Conservation (phyloP, 2,797 vertebrate genomes). For the Lacerta agilis region DNA sequence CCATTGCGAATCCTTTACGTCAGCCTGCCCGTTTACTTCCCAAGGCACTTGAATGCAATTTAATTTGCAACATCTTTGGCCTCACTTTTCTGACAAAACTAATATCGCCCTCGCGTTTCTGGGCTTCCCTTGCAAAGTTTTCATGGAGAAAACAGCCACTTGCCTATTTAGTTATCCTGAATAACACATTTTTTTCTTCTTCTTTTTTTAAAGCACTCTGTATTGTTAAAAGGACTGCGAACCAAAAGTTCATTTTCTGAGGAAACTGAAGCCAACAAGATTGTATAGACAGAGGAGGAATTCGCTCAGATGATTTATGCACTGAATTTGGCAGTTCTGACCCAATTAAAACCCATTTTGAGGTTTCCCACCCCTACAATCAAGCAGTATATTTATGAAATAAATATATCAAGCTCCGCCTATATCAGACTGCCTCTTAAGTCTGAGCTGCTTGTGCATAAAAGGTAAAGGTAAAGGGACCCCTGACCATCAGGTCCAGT, state of each 20-base stretch:
- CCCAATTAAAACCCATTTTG: no score
- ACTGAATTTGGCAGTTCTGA: no score
- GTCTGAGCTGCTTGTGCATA: no score
- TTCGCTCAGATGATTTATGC: no score
- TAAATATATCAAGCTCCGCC: no score
- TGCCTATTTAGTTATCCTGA: constrained; percentile 2
- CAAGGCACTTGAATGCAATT: constrained; percentile 15
- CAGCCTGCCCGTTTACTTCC: constrained; percentile 16
- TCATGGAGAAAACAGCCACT: constrained; percentile 20
- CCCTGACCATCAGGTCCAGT: no score
- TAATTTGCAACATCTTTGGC: constrained; percentile 35
- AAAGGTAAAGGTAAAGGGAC: no score
- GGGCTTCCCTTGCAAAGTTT: background rate
- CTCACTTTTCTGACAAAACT: constrained; percentile 14
- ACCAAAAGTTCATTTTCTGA: background rate
- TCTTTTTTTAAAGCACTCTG: background rate
- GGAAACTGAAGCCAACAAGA: background rate
- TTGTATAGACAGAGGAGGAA: no score
- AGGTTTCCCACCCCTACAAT: no score
- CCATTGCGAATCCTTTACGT: constrained; percentile 42
- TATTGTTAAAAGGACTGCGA: background rate
- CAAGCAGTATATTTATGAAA: no score
- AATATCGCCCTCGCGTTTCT: background rate
- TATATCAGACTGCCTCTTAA: no score
- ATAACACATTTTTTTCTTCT: background rate